Evolutionary conservation across 2,113 vertebrate species (phyloP), one percentile per base, ranked within the genome.

Genomic region (Myiopsitta monachus): DNA sequence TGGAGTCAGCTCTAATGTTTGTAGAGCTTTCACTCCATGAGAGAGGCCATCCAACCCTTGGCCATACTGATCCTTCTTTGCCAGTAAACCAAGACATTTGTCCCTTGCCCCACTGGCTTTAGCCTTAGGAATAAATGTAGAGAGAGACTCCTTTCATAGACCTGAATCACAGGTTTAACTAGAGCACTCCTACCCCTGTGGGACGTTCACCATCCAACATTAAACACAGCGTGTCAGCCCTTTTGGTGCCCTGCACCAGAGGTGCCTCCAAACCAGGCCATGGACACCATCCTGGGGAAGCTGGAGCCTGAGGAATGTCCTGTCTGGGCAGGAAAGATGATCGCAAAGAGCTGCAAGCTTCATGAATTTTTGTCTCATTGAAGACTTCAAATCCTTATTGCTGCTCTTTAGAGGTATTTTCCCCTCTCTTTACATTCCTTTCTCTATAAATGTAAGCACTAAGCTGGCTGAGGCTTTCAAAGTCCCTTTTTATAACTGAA

Each of bases 121-220:
- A 57, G 41, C n/a, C 10, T 9, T 59, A n/a, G 77, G 51, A 54
- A 47, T 33, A 33, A 64, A 47, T 0, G 4, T 6, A 9, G 41
- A 22, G 55, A 9, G 41, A 22, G 55, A 19, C 24, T 85, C 62
- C 47, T 63, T 63, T 43, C 39, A 38, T 49, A 51, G 68, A 17
- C 39, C 19, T 11, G 4, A 30, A 33, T 70, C 18, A 17, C 31
- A 33, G 18, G 23, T 33, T 38, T 61, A 63, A 26, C 41, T 26
- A 13, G 26, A 57, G 43, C 51, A 26, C 14, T 11, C 31, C 41
- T 49, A 4, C 6, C 8, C 2, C 11, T 9, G 11, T 41, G 63
- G 49, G 63, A 26, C 0, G 0, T 47, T 52, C 27, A 9, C 36
- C 43, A 2, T 33, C 24, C 38, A 55, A 11, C 7, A 3, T 49